Conservation (phyloP, 2,888 invertebrate species). For the Ormyrus rosae region DNA sequence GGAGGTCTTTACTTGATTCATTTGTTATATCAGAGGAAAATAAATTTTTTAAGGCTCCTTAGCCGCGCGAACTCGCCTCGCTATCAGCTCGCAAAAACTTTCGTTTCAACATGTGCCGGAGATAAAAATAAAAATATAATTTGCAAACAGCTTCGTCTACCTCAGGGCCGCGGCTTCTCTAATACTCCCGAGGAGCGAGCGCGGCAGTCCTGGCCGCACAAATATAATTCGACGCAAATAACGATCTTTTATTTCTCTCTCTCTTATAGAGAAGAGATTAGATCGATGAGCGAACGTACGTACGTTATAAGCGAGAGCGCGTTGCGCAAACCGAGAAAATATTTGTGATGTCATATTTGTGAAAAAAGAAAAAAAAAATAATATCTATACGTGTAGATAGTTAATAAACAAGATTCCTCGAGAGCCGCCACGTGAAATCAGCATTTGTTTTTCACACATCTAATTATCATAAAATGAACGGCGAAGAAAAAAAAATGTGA, state of each 20-base stretch:
- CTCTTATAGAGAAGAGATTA: constrained; percentile 26
- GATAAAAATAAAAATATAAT: constrained; percentile 45
- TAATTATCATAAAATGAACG: constrained; percentile 49
- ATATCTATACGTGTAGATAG: constrained; percentile 10
- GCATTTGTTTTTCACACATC: constrained; percentile 54
- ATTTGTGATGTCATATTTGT: constrained; percentile 37
- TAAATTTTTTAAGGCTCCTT: constrained; percentile 47
- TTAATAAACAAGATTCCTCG: constrained; percentile 48
- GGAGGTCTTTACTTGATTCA: constrained; percentile 48
- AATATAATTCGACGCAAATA: constrained; percentile 51
- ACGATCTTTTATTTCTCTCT: constrained; percentile 6
- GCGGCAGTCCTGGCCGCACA: constrained; percentile 5
- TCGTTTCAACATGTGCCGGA: constrained; percentile 27
- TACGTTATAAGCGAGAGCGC: too few species aligned
- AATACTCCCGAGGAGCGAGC: constrained; percentile 3
- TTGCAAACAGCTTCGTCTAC: constrained; percentile 34
- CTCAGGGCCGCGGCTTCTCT: constrained; percentile 22
- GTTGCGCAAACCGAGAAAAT: constrained; percentile 44
- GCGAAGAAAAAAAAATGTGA: constrained; percentile 39
- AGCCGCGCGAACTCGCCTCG: constrained; percentile 9
- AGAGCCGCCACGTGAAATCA: constrained; percentile 26
- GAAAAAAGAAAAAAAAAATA: constrained; percentile 24
- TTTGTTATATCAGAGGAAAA: constrained; percentile 52
- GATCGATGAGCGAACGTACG: constrained; percentile 28
- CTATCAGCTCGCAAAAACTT: constrained; percentile 50